Evolutionary conservation across 2,113 vertebrate species (phyloP), one percentile per base, ranked within the genome.

Genomic region (Elgaria multicarinata): DNA sequence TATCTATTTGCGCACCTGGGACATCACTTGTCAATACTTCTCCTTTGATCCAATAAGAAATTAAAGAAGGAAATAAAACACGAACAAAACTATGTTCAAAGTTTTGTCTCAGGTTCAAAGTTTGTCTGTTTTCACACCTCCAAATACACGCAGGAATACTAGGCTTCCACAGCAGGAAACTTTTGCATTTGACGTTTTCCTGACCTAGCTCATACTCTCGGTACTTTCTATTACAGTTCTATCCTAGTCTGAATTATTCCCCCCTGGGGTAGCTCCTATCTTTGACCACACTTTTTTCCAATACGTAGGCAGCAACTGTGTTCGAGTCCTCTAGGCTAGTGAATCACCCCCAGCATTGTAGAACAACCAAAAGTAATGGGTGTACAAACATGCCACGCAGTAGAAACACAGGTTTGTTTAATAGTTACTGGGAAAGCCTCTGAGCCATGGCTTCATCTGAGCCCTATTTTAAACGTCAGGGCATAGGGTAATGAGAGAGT

Each of bases 61-160:
- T 76, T 20, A 76, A 46, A 55, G 53, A 66, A 10, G 58, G 44
- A 84, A 67, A 69, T 53, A 67, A 67, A 77, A 24, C 26, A n/a
- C 9, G 36, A 72, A 71, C 26, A 33, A 55, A n/a, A 24, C 83
- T 39, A 85, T 79, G 75, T 85, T 85, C 75, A 78, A 90, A 76
- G 75, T 85, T 85, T 77, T 62, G 58, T 16, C 66, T 69, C 6
- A 22, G 22, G 74, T 58, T 50, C 69, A 58, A 58, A 58, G 55
- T 58, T 58, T 58, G 55, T 18, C 80, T 53, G 55, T 58, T 42
- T 67, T 24, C 6, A 58, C 42, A 50, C 22, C 39, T 85, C 64
- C 31, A 22, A 31, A 22, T 76, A 36, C 6, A 36, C 50, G 22
- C 6, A 39, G 20, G 14, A 50, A 50, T 16, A 42, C 46, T 33